Conservation (phyloP, 1,140 invertebrate genomes). For the Drosophila varians region DNA sequence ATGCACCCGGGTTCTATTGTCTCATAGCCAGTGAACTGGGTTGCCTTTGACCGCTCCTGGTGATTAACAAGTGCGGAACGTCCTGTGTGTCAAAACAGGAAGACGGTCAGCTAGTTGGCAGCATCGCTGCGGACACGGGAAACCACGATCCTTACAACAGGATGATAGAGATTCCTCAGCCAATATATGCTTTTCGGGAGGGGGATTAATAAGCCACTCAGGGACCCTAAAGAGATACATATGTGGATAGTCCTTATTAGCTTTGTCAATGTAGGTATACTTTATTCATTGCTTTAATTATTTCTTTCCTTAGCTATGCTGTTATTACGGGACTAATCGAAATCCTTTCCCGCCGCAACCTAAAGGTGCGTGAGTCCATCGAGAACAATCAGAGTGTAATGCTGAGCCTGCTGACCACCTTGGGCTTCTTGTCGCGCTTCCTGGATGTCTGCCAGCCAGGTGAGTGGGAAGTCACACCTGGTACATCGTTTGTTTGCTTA, state of each 20-base stretch:
- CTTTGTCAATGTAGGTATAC: too few species aligned
- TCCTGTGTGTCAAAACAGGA: not conserved
- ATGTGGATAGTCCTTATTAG: too few species aligned
- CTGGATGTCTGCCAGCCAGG: constrained; percentile 79
- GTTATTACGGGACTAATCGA: constrained; percentile 80
- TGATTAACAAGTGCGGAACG: constrained; percentile 45
- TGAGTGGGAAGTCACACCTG: constrained; percentile 64
- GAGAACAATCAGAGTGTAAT: constrained; percentile 80
- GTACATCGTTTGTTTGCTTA: constrained; percentile 17
- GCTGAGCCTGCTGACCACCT: constrained; percentile 73
- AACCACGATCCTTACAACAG: constrained; percentile 29
- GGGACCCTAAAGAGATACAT: too few species aligned
- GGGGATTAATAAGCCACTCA: constrained; percentile 6
- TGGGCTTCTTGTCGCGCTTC: constrained; percentile 80
- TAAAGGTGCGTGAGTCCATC: constrained; percentile 80
- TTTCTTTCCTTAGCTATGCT: constrained; percentile 56
- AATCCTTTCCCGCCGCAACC: constrained; percentile 71
- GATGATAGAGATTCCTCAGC: constrained; percentile 11
- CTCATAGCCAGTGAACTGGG: constrained; percentile 5
- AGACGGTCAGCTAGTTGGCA: not conserved
- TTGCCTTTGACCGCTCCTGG: constrained; percentile 34
- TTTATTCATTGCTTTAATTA: too few species aligned
- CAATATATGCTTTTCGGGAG: too few species aligned
- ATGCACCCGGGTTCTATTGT: constrained; percentile 26
- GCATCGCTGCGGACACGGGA: constrained; percentile 15